Evolutionary conservation across 2,888 invertebrate species (phyloP).

Genomic region (Dynastes hyllus): DNA sequence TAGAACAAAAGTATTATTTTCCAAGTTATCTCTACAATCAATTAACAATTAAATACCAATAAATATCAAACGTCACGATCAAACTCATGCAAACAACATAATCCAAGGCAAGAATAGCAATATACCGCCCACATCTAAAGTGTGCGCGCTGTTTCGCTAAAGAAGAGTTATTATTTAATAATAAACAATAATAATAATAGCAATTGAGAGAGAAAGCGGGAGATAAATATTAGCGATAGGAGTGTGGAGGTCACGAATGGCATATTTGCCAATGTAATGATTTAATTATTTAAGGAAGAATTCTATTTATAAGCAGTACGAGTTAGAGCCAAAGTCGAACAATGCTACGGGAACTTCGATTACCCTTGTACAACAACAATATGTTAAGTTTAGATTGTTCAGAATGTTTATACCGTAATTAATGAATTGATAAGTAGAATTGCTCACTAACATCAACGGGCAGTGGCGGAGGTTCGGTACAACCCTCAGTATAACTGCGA

Average conservation of each 20-base stretch:
- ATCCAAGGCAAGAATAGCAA: neutral
- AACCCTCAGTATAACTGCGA: too few species aligned
- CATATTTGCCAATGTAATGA: constrained; percentile 5
- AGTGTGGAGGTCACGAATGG: constrained; percentile 13
- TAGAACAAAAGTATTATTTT: too few species aligned
- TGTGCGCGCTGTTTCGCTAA: neutral
- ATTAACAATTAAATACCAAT: neutral
- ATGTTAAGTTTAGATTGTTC: neutral
- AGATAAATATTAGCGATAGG: constrained; percentile 30
- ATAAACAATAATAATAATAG: constrained; percentile 1
- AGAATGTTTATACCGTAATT: too few species aligned
- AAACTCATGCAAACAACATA: neutral
- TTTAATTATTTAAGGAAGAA: constrained; percentile 38
- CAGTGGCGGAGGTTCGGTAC: too few species aligned
- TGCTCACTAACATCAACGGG: too few species aligned
- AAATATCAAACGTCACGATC: neutral
- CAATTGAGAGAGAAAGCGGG: neutral
- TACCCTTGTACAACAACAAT: neutral
- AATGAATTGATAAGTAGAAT: too few species aligned
- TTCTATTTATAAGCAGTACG: neutral
- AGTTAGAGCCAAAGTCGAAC: neutral
- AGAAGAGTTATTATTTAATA: constrained; percentile 7
- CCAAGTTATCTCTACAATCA: neutral
- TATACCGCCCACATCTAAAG: neutral
- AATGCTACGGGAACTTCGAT: neutral